phyloP scores from a whole-genome alignment of 30 jellyfish, hydroid and myxozoan species.

The Aurelia sp. region DNA sequence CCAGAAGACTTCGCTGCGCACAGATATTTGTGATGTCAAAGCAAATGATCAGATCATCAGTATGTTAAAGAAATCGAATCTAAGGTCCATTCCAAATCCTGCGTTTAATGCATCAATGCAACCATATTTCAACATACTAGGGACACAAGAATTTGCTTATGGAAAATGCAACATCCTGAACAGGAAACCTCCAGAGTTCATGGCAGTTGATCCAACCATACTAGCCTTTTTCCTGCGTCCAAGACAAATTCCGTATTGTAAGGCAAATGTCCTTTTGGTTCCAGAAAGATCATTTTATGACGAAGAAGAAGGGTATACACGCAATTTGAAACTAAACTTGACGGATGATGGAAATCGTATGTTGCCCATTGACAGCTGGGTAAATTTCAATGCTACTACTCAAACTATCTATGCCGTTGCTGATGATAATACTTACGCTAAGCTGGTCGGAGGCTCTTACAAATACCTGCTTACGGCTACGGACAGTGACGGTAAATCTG shows the following conservation, averaged over 20 bases:
- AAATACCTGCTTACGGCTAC: slow-evolving; percentile 36
- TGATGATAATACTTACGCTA: slow-evolving; percentile 19
- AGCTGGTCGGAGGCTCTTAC: background rate
- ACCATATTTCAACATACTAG: slow-evolving; percentile 59
- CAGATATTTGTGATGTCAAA: slow-evolving; percentile 71
- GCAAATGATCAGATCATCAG: slow-evolving; percentile 34
- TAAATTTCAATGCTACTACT: slow-evolving; percentile 32
- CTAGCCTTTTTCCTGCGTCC: slow-evolving; percentile 4
- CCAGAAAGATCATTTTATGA: slow-evolving; percentile 73
- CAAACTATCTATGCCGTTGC: slow-evolving; percentile 56
- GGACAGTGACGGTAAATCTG: slow-evolving; percentile 62
- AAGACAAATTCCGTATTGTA: slow-evolving; percentile 32
- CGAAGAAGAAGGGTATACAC: slow-evolving; percentile 92
- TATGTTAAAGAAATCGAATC: slow-evolving; percentile 3
- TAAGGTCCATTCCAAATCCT: slow-evolving; percentile 44
- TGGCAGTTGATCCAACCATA: background rate
- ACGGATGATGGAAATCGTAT: background rate
- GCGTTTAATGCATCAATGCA: slow-evolving; percentile 72
- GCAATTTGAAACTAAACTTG: slow-evolving; percentile 55
- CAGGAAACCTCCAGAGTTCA: slow-evolving; percentile 66
- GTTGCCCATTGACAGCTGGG: slow-evolving; percentile 53
- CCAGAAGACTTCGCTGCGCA: slow-evolving; percentile 75
- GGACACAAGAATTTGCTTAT: slow-evolving; percentile 3
- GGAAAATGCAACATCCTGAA: slow-evolving; percentile 56
- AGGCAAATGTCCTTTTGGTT: slow-evolving; percentile 24